Base-by-base conservation (phyloP, 2,113 vertebrate genomes). In the Anoplopoma fimbria region DNA sequence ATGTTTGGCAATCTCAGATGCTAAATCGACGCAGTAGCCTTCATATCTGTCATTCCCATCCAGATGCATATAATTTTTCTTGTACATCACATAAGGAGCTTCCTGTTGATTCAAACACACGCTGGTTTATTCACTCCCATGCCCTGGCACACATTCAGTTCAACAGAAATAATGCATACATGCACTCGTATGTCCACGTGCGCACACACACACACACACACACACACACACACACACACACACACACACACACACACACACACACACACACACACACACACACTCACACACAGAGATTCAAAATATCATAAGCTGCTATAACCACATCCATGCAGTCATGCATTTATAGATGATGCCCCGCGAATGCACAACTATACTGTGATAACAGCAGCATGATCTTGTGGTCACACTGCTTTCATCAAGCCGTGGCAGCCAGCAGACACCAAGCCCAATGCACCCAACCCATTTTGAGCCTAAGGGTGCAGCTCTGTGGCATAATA, bases 11-110 rank as follows among this genome's bases (percentile, higher is more conserved):
- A 99, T 99, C 96, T 99, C 98, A 94, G 97, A 98, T 95, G 98
- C 98, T 96, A 99, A 97, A 96, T 99, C 98, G 92, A 99, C 98
- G 96, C 98, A 99, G 95, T 99, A 99, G 95, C 98, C 98, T 97
- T 99, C 98, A 95, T 99, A 99, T 95, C 97, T 97, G 70, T 99
- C 98, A 96, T 99, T 99, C 94, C 98, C 98, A 95, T 99, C 98
- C 94, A 99, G 96, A 95, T 98, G 97, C 92, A 97, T 97, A 95
- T 97, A 97, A 94, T 98, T 98, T 97, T 99, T 99, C 96, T 99
- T 99, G 95, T 96, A 97, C 98, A 99, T 99, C 94, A 99, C 98
- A 93, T 99, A 99, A 82, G 98, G 98, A 77, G 98, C 98, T 97
- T 99, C 98, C 98, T 99, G 97, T 96, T 95, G 97, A 89, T 95